Evolutionary conservation across 2,113 vertebrate species (phyloP), one percentile per base, ranked within the genome.

Genomic region (Brachirus orientalis): DNA sequence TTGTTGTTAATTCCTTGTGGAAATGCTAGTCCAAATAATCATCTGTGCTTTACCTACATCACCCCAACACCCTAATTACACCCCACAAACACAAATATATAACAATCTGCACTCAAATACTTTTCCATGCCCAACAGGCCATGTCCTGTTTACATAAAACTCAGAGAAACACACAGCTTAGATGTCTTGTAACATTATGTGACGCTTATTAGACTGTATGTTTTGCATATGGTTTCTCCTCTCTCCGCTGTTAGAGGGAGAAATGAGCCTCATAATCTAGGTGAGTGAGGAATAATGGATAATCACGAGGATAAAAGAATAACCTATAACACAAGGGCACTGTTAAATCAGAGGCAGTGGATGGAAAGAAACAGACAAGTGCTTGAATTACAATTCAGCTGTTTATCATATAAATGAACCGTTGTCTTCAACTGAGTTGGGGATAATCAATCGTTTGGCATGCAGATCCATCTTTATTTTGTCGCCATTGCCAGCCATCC

Each of bases 371-470:
- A 70, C 79, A 77, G 74, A 79, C 83, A 76, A 79, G 76, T 17
- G 66, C 57, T 55, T 47, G 48, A 74, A 72, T 82, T 68, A 67
- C 40, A 74, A 66, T 82, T 70, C 54, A 61, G 67, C 79, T 89
- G 75, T 83, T 88, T 88, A 77, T 86, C 78, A 82, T 79, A 79
- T 83, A 85, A 86, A 89, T 84, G 74, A 82, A 84, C 78, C 76
- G 56, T 71, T 7, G 17, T 58, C 53, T 77, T 75, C 48, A 63
- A 52, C 79, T 81, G 48, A 52, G 64, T 67, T 48, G 59, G 53
- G 45, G 83, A 79, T 73, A 79, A 81, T 83, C 74, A 75, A 79
- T 83, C 18, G 37, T 40, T 59, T 51, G 64, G 44, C 69, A 67
- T 47, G 40, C 59, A 57, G 65, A 82, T 72, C 71, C 45, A 59